Evolutionary conservation across 2,888 invertebrate species (phyloP).

Genomic region (Drosophila differens): DNA sequence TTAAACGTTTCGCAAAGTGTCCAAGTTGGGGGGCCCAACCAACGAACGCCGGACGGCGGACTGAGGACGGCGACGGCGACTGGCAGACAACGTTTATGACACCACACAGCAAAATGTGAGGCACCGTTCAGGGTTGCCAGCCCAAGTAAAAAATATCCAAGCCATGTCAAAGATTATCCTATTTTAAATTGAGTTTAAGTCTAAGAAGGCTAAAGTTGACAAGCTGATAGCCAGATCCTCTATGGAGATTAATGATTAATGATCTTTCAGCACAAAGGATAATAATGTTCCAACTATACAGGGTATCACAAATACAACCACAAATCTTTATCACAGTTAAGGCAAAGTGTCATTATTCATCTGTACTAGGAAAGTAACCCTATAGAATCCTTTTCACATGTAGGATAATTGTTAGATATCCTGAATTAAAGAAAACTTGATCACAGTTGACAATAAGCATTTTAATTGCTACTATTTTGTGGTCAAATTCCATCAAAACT

Average conservation of each 20-base stretch:
- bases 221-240: not conserved
- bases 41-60: not conserved
- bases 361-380: too few species aligned
- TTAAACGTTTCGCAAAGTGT: conserved; percentile 83
- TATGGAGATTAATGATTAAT: not conserved
- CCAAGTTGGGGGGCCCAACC: conserved; percentile 40
- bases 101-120: conserved; percentile 59
- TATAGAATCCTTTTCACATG: fast-evolving
- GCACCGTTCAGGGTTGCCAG: conserved; percentile 66
- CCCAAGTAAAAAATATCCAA: not conserved
- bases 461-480: not conserved
- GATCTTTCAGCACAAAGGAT: not conserved
- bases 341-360: too few species aligned
- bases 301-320: too few species aligned
- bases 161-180: not conserved
- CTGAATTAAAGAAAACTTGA: not conserved
- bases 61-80: conserved; percentile 2
- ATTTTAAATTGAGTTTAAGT: not conserved
- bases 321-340: not conserved
- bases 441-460: not conserved
- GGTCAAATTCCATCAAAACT: not conserved
- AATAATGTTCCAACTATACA: not conserved
- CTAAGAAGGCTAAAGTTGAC: not conserved
- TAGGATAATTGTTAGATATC: not conserved
- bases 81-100: conserved; percentile 65